Conservation (phyloP, 2,888 invertebrate genomes). For the Melanostoma mellinum region DNA sequence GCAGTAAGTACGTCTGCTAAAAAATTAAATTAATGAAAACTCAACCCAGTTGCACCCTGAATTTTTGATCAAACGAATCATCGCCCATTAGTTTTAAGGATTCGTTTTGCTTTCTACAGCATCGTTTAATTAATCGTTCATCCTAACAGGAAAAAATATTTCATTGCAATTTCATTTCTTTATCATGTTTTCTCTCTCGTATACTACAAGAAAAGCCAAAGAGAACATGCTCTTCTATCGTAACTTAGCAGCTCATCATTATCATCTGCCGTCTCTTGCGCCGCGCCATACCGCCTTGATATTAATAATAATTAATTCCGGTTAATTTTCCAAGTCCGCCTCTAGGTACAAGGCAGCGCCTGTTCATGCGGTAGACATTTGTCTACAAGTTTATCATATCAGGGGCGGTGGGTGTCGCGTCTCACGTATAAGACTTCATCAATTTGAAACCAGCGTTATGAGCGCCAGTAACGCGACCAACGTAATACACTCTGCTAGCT, state of each 20-base stretch:
- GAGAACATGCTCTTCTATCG: constrained; percentile 10
- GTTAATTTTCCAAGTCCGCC: constrained; percentile 46
- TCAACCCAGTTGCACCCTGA: not conserved
- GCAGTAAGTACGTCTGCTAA: constrained; percentile 37
- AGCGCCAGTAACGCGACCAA: constrained; percentile 38
- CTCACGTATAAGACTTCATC: constrained; percentile 39
- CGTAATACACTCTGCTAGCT: constrained; percentile 44
- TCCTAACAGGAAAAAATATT: constrained; percentile 21
- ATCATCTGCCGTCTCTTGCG: constrained; percentile 2
- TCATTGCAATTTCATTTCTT: constrained; percentile 8
- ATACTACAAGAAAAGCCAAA: constrained; percentile 14
- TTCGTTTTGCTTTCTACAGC: not conserved
- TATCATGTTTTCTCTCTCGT: not conserved
- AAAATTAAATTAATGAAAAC: not conserved
- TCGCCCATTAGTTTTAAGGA: constrained; percentile 17
- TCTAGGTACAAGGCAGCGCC: constrained; percentile 26
- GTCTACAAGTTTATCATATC: constrained; percentile 67
- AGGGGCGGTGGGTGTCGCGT: constrained; percentile 66
- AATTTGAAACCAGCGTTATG: constrained; percentile 30
- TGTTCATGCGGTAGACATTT: constrained; percentile 27
- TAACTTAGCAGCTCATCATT: constrained; percentile 6
- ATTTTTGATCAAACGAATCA: not conserved
- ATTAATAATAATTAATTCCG: constrained; percentile 42
- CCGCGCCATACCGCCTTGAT: constrained; percentile 10
- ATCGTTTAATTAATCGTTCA: constrained; percentile 5